Percentiles rank a stretch among this genome's conserved stretches.
Conservation (phyloP, 2,113 vertebrate species). For the Columba livia region DNA sequence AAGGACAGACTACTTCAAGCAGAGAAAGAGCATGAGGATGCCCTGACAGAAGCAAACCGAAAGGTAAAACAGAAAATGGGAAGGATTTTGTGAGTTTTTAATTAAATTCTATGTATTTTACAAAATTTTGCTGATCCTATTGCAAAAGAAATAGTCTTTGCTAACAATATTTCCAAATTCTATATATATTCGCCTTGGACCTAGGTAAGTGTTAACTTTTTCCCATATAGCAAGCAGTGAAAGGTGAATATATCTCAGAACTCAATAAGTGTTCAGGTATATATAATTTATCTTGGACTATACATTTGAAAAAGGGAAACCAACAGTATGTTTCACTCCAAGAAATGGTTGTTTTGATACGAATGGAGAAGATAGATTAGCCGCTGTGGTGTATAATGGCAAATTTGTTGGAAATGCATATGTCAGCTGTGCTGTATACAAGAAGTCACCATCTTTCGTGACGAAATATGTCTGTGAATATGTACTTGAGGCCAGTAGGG, state of each 20-base stretch:
- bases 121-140: not conserved
- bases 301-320: not conserved
- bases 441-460: not conserved
- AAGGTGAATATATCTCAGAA: not conserved
- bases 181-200: not conserved
- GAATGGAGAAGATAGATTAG: not conserved
- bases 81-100: not conserved
- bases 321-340: not conserved
- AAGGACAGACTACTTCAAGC: constrained; percentile 61
- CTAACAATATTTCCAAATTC: not conserved
- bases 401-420: not conserved
- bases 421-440: not conserved
- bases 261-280: not conserved
- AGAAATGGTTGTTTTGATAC: not conserved
- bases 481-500: not conserved
- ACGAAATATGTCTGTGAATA: not conserved
- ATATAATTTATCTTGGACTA: not conserved
- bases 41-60: constrained; percentile 24
- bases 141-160: not conserved
- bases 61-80: constrained; percentile 52
- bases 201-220: not conserved
- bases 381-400: not conserved
- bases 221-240: not conserved
- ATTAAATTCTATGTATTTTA: not conserved
- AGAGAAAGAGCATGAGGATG: constrained; percentile 18